Conservation (phyloP, 2,888 invertebrate species). For the Helicoverpa assulta region DNA sequence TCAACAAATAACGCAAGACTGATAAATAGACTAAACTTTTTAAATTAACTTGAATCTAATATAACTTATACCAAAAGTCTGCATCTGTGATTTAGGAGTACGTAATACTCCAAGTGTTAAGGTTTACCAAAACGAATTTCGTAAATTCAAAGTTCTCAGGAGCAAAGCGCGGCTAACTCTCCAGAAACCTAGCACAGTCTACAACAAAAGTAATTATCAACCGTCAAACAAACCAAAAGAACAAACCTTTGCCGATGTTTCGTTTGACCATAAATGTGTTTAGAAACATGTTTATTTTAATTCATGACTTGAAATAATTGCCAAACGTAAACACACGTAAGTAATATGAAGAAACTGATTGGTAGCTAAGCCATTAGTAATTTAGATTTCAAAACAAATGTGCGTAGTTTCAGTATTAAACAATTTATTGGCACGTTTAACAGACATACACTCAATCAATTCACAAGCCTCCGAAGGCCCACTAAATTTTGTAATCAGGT, state of each 20-base stretch:
- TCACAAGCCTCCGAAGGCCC: conserved; percentile 36
- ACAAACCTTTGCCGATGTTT: conserved; percentile 46
- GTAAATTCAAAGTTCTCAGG: conserved; percentile 60
- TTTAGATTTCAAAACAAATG: conserved; percentile 41
- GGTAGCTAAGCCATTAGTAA: conserved; percentile 16
- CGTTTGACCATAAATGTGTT: conserved; percentile 18
- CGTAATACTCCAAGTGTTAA: conserved; percentile 40
- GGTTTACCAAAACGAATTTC: conserved; percentile 60
- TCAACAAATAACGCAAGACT: conserved; percentile 4
- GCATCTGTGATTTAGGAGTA: conserved; percentile 54
- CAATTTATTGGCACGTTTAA: conserved; percentile 45
- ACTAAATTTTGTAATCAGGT: conserved; percentile 55
- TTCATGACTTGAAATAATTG: conserved; percentile 21
- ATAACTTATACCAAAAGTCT: conserved; percentile 41
- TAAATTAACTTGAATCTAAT: conserved; percentile 39
- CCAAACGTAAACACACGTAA: conserved; percentile 20
- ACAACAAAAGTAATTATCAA: conserved; percentile 70
- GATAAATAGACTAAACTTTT: conserved; percentile 30
- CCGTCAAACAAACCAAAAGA: conserved; percentile 68
- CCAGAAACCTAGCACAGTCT: conserved; percentile 57
- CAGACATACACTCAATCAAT: conserved; percentile 41
- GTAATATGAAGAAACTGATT: conserved; percentile 37
- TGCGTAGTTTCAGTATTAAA: conserved; percentile 37
- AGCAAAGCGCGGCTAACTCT: conserved; percentile 56
- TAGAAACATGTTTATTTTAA: conserved; percentile 30